phyloP scores from a whole-genome alignment of 2,888 invertebrate species.

The Cephus sareptanus region DNA sequence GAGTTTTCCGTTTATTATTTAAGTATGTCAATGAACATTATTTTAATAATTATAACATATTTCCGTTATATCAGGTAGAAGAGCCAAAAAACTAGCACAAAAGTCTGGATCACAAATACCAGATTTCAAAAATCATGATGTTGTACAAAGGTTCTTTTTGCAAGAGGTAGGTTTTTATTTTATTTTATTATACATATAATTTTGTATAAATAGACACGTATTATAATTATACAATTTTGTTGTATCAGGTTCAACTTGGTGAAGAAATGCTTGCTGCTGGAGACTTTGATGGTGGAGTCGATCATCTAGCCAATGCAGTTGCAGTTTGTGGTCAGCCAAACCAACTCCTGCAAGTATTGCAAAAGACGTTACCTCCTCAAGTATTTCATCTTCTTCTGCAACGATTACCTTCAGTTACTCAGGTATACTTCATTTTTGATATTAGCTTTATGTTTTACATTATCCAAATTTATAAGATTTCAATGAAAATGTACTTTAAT shows the following conservation, averaged over 20 bases:
- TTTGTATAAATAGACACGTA: background rate
- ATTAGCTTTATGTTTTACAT: slow-evolving; percentile 6
- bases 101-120: slow-evolving; percentile 71
- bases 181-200: background rate
- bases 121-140: slow-evolving; percentile 91
- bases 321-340: slow-evolving; percentile 96
- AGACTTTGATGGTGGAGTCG: slow-evolving; percentile 89
- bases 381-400: slow-evolving; percentile 91
- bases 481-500: background rate
- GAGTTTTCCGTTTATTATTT: background rate
- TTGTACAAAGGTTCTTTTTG: slow-evolving; percentile 90
- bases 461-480: background rate
- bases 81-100: slow-evolving; percentile 70
- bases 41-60: background rate
- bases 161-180: slow-evolving; percentile 67
- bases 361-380: slow-evolving; percentile 95
- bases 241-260: slow-evolving; percentile 86
- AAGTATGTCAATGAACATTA: background rate
- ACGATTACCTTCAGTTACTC: slow-evolving; percentile 77
- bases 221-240: background rate
- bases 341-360: slow-evolving; percentile 87
- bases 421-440: slow-evolving; percentile 60
- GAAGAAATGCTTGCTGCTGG: slow-evolving; percentile 91
- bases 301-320: slow-evolving; percentile 97
- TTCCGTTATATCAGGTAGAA: slow-evolving; percentile 68